Evolutionary conservation across 1,140 invertebrate species (phyloP).

Genomic region (Ceratina japonica): DNA sequence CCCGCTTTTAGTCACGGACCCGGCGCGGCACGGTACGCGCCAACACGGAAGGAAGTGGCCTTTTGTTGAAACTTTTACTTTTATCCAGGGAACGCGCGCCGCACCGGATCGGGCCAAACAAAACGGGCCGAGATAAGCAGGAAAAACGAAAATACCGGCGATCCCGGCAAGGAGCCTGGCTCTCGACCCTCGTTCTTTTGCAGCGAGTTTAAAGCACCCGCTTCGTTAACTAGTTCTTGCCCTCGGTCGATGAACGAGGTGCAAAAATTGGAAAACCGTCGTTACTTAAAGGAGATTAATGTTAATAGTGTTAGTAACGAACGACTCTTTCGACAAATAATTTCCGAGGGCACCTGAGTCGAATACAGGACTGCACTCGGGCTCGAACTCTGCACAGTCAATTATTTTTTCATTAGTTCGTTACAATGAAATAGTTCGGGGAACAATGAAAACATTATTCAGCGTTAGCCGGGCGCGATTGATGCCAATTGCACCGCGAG

Average conservation of each 20-base stretch:
- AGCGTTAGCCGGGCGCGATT: too few species aligned
- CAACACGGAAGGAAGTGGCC: constrained; percentile 54
- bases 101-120: constrained; percentile 21
- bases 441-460: too few species aligned
- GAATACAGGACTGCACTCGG: too few species aligned
- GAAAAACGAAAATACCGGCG: constrained; percentile 28
- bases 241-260: neutral
- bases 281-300: too few species aligned
- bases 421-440: too few species aligned
- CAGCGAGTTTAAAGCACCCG: constrained; percentile 21
- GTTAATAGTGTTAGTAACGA: too few species aligned
- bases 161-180: constrained; percentile 1
- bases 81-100: constrained; percentile 36
- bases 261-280: neutral
- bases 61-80: constrained; percentile 64
- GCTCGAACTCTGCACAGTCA: too few species aligned
- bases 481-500: too few species aligned
- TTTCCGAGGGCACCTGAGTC: too few species aligned
- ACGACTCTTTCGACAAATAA: too few species aligned
- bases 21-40: constrained; percentile 47
- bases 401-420: too few species aligned
- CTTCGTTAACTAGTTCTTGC: neutral
- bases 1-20: constrained; percentile 22
- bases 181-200: neutral
- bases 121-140: constrained; percentile 38